phyloP scores from a whole-genome alignment of 2,888 invertebrate species.

The Netelia virgata region DNA sequence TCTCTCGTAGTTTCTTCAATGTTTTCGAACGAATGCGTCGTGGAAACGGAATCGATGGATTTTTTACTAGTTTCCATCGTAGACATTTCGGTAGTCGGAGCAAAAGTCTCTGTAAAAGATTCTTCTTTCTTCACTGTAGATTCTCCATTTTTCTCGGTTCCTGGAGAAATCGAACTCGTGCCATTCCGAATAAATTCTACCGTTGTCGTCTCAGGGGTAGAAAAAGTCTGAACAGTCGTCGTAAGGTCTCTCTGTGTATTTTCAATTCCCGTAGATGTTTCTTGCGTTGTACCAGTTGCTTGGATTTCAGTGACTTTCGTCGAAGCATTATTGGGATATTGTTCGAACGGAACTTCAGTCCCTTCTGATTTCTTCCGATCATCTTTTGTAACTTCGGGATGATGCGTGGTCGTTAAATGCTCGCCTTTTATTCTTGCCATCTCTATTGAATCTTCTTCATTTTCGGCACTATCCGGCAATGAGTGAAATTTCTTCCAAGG shows the following conservation, averaged over 20 bases:
- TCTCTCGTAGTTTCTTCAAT: neutral
- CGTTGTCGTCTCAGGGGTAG: neutral
- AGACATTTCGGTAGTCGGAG: neutral
- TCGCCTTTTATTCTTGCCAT: constrained; percentile 27
- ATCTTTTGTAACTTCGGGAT: neutral
- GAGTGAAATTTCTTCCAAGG: constrained; percentile 66
- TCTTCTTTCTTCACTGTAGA: neutral
- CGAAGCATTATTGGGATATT: neutral
- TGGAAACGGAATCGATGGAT: neutral
- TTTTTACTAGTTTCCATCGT: neutral
- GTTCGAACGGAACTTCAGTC: neutral
- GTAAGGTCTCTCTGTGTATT: neutral
- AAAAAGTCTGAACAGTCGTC: constrained; percentile 22
- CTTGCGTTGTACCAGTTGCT: neutral
- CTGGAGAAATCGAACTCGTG: neutral
- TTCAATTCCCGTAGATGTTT: neutral
- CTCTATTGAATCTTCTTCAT: constrained; percentile 8
- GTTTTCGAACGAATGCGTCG: neutral
- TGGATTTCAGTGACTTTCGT: neutral
- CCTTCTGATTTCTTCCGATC: neutral
- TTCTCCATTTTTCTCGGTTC: neutral
- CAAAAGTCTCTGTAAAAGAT: constrained; percentile 1
- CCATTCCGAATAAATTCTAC: neutral
- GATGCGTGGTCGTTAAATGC: constrained; percentile 1
- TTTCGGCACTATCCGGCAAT: neutral